These are phyloP conservation scores for Lepus townsendii DNA, from an alignment of 2,797 vertebrate genomes.

Conservation along the genomic window DNA sequence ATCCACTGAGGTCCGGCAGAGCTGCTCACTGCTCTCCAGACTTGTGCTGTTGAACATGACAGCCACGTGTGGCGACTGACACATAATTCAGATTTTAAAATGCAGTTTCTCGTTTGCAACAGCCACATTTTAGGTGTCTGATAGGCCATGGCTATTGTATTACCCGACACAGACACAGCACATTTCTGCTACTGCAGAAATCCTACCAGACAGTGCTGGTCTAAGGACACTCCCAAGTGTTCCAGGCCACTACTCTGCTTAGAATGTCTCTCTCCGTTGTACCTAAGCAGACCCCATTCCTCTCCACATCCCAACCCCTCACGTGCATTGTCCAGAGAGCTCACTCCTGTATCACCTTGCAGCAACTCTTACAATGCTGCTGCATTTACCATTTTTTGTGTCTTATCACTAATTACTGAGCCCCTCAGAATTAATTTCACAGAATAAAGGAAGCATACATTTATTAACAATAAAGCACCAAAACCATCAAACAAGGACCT, in stretches of 20 bases:
- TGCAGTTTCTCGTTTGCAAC: background rate
- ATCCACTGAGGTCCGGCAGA: background rate
- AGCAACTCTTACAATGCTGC: background rate
- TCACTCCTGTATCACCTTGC: background rate
- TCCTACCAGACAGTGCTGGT: background rate
- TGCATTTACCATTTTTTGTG: background rate
- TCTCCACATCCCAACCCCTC: background rate
- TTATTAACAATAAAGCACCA: background rate
- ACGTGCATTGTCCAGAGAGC: background rate
- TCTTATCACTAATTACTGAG: conserved; percentile 19
- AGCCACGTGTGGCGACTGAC: background rate
- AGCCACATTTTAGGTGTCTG: background rate
- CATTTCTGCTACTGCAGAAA: background rate
- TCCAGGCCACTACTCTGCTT: background rate
- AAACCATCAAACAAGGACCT: conserved; percentile 36
- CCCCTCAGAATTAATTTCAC: background rate
- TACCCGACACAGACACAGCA: rapidly evolving
- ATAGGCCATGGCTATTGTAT: background rate
- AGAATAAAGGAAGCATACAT: conserved; percentile 5
- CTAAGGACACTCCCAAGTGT: background rate
- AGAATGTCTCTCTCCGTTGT: too few species aligned
- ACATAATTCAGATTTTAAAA: background rate
- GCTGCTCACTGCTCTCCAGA: background rate
- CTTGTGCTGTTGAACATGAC: background rate
- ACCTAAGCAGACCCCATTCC: background rate